Evolutionary conservation across 2,888 invertebrate genomes (phyloP), one percentile per base, ranked within the genome.

Genomic region (Cephus nigrinus): DNA sequence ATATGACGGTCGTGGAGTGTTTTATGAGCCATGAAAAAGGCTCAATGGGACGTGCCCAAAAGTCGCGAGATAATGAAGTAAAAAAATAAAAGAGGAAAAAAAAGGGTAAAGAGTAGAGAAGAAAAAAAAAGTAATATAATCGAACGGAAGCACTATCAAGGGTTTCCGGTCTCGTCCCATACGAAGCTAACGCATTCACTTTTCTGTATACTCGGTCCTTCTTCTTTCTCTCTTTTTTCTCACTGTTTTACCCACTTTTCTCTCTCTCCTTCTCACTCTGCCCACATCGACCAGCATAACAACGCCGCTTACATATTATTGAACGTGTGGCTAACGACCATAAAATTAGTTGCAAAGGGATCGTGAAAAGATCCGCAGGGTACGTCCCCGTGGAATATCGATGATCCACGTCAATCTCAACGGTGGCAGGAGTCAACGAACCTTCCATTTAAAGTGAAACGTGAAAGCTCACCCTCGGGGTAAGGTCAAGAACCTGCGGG

Each of bases 141-240:
- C 72, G 31, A 69, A 40, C 71, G 78, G 78, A 78, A 75, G 75
- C 23, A 69, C 78, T 72, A 78, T 75, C 75, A 71, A 35, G 75
- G 75, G 68, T 69, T 73, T 78, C 78, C 78, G 55, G 78, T 68
- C 32, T 35, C 12, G 9, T 71, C 71, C 71, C 71, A 71, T 71
- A 31, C 71, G 71, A 71, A 32, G 9, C 55, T 55, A 35, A 33
- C 31, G 68, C 32, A 71, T 33, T 31, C 71, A 23, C 12, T 71
- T 71, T 71, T 31, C 71, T 71, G 71, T 33, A 32, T 33, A 33
- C 71, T 35, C 31, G 73, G 73, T 78, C 75, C 75, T 76, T 9
- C 40, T 40, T 40, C 55, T 55, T 55, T 55, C 55, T 55, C 55
- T 55, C 55, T 55, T 55, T 55, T 40, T 55, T 15, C 9, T 23